Conservation (phyloP, 2,113 vertebrate genomes). For the Forbesichthys papilliferus region DNA sequence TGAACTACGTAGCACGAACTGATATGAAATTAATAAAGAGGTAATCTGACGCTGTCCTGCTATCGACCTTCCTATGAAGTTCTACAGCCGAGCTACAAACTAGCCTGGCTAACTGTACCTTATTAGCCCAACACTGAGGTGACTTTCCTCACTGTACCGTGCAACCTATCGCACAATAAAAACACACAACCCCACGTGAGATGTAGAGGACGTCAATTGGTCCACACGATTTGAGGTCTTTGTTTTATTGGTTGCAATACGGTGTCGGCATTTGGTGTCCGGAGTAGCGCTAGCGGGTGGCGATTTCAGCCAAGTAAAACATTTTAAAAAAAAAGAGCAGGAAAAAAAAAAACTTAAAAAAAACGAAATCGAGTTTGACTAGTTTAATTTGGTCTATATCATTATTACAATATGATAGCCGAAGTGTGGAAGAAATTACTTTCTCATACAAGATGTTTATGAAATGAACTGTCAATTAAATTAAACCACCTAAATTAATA, state of each 20-base stretch:
- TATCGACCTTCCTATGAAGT: constrained; percentile 58
- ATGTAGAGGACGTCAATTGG: neutral
- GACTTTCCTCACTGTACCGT: constrained; percentile 46
- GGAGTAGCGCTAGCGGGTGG: constrained; percentile 11
- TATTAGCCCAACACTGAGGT: constrained; percentile 50
- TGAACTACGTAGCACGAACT: too few species aligned
- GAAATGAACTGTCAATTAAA: too few species aligned
- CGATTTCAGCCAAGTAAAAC: neutral
- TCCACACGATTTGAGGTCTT: neutral
- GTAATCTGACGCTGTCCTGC: constrained; percentile 46
- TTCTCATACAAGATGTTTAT: too few species aligned
- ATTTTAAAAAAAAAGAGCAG: too few species aligned
- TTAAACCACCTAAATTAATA: too few species aligned
- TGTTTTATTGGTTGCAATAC: constrained; percentile 39
- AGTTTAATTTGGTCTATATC: too few species aligned
- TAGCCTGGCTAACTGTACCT: constrained; percentile 32
- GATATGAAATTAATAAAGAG: neutral
- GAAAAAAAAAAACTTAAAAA: neutral
- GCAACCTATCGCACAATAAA: constrained; percentile 46
- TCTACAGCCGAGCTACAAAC: constrained; percentile 13
- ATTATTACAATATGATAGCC: too few species aligned
- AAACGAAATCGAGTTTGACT: neutral
- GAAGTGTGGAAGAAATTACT: too few species aligned
- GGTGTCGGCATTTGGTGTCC: neutral
- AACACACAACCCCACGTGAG: too few species aligned